Conservation (phyloP, 37 sponge, comb jelly and placozoan species). For the Eunapius fragilis region DNA sequence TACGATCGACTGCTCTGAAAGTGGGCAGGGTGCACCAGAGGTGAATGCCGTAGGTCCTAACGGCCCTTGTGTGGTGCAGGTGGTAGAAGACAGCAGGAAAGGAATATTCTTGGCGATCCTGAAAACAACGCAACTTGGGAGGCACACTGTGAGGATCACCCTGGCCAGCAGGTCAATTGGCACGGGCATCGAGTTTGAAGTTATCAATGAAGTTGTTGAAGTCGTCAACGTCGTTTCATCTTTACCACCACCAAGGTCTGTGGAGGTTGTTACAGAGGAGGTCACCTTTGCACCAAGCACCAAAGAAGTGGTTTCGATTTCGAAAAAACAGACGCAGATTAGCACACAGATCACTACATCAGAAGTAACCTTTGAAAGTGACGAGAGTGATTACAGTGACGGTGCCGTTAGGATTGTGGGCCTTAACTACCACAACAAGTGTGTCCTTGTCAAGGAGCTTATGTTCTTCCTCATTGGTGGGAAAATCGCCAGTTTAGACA, state of each 20-base stretch:
- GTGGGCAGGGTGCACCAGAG: slow-evolving; percentile 53
- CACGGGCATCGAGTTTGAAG: slow-evolving; percentile 62
- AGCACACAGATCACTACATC: not conserved
- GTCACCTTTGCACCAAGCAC: slow-evolving; percentile 53
- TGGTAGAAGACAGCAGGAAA: slow-evolving; percentile 46
- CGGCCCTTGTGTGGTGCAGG: slow-evolving; percentile 23
- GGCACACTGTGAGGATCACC: slow-evolving; percentile 59
- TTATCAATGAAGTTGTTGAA: slow-evolving; percentile 52
- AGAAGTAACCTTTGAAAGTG: too few species aligned
- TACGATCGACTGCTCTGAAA: slow-evolving; percentile 23
- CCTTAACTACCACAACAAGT: slow-evolving; percentile 34
- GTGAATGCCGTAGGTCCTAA: slow-evolving; percentile 57
- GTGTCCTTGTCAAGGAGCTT: slow-evolving; percentile 55
- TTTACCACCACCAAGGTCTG: slow-evolving; percentile 1
- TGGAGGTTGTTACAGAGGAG: slow-evolving; percentile 57
- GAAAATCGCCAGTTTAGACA: slow-evolving; percentile 32
- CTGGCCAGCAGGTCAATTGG: slow-evolving; percentile 63
- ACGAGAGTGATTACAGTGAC: too few species aligned
- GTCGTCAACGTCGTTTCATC: slow-evolving; percentile 49
- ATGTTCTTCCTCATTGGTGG: slow-evolving; percentile 56
- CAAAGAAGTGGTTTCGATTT: slow-evolving; percentile 18
- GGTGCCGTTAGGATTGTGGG: slow-evolving; percentile 28
- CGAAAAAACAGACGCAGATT: not conserved
- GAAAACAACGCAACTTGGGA: slow-evolving; percentile 79
- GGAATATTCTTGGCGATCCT: slow-evolving; percentile 55